These are phyloP conservation scores for Epinephelus lanceolatus DNA, from an alignment of 2,113 vertebrate genomes.

Conservation along the genomic window DNA sequence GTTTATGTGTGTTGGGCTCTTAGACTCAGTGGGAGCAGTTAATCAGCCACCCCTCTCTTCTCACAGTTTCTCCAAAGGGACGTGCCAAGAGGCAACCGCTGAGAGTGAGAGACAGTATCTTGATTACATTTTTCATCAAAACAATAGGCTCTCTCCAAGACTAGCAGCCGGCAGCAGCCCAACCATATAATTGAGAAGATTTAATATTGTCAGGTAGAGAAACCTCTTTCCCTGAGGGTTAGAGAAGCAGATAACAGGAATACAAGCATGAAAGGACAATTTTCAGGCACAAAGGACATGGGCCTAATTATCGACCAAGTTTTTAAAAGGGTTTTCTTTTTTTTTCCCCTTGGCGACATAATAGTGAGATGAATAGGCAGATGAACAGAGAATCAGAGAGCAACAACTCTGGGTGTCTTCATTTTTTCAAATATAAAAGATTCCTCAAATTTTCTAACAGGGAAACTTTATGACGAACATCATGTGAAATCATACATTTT, in stretches of 20 bases:
- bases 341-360: background rate
- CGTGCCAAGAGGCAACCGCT: conserved; percentile 38
- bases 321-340: background rate
- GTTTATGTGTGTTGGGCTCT: background rate
- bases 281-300: conserved; percentile 42
- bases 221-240: conserved; percentile 40
- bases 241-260: conserved; percentile 41
- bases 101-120: conserved; percentile 59
- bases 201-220: conserved; percentile 64
- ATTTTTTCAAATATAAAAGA: conserved; percentile 3
- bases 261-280: conserved; percentile 28
- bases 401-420: background rate
- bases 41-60: conserved; percentile 46
- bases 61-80: conserved; percentile 39
- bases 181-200: conserved; percentile 70
- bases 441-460: background rate
- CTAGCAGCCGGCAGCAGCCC: conserved; percentile 56
- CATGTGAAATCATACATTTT: background rate
- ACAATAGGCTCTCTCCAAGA: conserved; percentile 59
- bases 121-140: conserved; percentile 77
- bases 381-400: background rate
- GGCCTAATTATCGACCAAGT: conserved; percentile 30
- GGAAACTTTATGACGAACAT: background rate
- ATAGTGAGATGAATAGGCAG: conserved; percentile 1
- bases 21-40: conserved; percentile 8